Conservation (phyloP, 1,140 invertebrate species). For the Drosophila carrolli region DNA sequence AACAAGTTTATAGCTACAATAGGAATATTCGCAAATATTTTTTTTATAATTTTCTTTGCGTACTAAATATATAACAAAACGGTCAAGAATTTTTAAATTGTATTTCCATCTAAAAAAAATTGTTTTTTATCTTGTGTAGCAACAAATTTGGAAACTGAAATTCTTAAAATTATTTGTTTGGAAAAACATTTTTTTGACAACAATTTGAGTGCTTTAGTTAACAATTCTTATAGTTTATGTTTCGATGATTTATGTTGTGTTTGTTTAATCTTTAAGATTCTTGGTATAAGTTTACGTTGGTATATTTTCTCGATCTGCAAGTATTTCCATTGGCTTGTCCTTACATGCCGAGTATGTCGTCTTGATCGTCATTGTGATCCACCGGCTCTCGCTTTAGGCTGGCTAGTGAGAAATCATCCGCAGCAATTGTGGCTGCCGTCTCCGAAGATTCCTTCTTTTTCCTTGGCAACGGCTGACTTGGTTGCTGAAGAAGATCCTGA, state of each 20-base stretch:
- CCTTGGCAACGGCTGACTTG: background rate
- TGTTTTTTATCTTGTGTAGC: background rate
- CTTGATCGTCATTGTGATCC: constrained; percentile 41
- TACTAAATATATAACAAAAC: background rate
- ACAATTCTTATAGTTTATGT: background rate
- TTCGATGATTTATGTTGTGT: constrained; percentile 1
- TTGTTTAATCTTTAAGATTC: constrained; percentile 15
- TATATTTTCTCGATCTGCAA: background rate
- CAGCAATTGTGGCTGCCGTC: constrained; percentile 61
- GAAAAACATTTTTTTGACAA: background rate
- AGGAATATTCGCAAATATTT: background rate
- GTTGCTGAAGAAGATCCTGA: constrained; percentile 1
- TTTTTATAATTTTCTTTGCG: background rate
- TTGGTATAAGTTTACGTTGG: background rate
- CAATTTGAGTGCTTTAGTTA: background rate
- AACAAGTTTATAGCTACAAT: background rate
- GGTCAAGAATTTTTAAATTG: background rate
- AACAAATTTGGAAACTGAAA: background rate
- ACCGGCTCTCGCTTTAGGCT: constrained; percentile 55
- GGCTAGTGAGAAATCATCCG: constrained; percentile 55
- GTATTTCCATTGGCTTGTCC: background rate
- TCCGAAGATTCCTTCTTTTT: constrained; percentile 4
- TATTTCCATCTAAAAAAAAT: background rate
- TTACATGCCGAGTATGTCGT: constrained; percentile 59
- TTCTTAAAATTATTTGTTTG: background rate